Evolutionary conservation across 2,113 vertebrate species (phyloP), one percentile per base, ranked within the genome.

Genomic region (Neogobius melanostomus): DNA sequence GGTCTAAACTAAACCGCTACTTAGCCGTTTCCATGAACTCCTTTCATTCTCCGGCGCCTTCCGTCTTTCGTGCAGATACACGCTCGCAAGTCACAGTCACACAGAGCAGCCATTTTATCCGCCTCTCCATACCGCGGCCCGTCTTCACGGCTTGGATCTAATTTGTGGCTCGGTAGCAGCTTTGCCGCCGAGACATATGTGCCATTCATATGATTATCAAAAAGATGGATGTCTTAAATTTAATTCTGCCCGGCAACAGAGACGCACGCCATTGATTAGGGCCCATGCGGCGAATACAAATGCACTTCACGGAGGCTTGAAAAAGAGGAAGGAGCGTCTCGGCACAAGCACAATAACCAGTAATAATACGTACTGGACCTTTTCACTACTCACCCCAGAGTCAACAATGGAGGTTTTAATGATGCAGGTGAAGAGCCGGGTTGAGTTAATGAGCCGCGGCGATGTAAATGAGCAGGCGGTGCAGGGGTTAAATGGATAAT

Each of bases 191-290:
- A 72, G 75, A 77, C 75, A 57, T 66, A 50, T 11, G 43, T 66
- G 65, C 74, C 79, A 72, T 73, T 84, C 77, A 77, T 43, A 17
- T 28, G 69, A 50, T 76, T 51, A 14, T 72, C 64, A 36, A 17
- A 86, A 80, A 83, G 74, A 83, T 72, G 66, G 68, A 68, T 50
- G 76, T 82, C 47, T 53, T 60, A 60, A 36, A 64, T 76, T 71
- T 59, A 76, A 82, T 76, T 84, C 79, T 81, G 77, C 88, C 82
- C 73, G 60, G 88, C 79, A 84, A 85, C 79, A 87, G 52, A 46
- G 66, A 0, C 11, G 21, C 21, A 44, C 11, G 8, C 36, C 76
- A 79, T 67, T 69, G 80, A 85, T 85, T 69, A 66, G 57, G 76
- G 50, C 17, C 66, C 64, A 17, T 61, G 75, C 67, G 9, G 16